Evolutionary conservation across 2,888 invertebrate species (phyloP).

Genomic region (Dendrolimus pini): DNA sequence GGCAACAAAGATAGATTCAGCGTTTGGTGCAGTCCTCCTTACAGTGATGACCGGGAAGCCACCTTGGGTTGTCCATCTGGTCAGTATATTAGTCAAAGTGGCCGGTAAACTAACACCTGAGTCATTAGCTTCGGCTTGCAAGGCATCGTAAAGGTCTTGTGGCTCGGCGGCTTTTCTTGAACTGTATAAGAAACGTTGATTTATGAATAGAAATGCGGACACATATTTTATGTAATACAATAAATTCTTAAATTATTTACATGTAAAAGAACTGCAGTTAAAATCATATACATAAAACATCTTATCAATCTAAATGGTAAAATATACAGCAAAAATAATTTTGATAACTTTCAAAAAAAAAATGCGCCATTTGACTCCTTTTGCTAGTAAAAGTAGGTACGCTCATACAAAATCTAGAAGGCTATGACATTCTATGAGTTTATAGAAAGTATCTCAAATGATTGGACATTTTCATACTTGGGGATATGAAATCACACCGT

Average conservation of each 20-base stretch:
- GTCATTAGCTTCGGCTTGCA: conserved; percentile 35
- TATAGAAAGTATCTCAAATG: too few relatives aligned
- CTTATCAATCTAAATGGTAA: too few relatives aligned
- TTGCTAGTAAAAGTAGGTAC: too few relatives aligned
- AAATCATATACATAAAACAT: too few relatives aligned
- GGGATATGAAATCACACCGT: too few relatives aligned
- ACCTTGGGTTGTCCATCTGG: conserved; percentile 84
- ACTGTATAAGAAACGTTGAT: conserved; percentile 21
- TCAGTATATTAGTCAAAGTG: conserved; percentile 78
- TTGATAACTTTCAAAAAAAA: too few relatives aligned
- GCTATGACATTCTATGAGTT: too few relatives aligned
- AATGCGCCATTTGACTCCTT: too few relatives aligned
- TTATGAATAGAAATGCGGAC: not conserved
- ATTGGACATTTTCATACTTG: too few relatives aligned
- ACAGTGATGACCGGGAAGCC: conserved; percentile 85
- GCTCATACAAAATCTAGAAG: too few relatives aligned
- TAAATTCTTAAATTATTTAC: not conserved
- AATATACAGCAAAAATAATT: too few relatives aligned
- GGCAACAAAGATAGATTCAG: conserved; percentile 41
- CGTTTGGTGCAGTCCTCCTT: conserved; percentile 52
- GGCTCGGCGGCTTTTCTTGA: conserved; percentile 45
- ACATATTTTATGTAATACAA: not conserved
- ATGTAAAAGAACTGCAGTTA: too few relatives aligned
- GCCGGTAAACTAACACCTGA: conserved; percentile 44
- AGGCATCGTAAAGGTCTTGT: conserved; percentile 37